Base-by-base conservation (phyloP, 1,140 invertebrate species). In the Drosophila nigromelanica region DNA sequence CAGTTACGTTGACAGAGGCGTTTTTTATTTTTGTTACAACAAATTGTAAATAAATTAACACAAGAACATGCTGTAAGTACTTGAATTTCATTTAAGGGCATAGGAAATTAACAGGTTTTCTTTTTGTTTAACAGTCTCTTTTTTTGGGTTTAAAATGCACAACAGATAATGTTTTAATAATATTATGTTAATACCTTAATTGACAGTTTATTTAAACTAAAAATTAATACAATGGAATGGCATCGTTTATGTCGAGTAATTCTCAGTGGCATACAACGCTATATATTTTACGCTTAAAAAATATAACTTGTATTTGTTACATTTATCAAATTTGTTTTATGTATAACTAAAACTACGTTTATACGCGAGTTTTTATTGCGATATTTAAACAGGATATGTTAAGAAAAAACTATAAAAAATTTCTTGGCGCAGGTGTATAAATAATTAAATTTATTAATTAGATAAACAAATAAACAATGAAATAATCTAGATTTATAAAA, bases 191-290 rank as follows among this genome's bases (percentile, higher is more conserved):
- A 18, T 61, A 15, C 52, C 5, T 62, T 85, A 78, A 85, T 86
- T 78, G 82, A 87, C 70, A 68, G 61, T 48, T 62, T 55, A 59
- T 21, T 21, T 35, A 48, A 78, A 56, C 35, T 59, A 43, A 62
- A 72, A 55, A 30, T 68, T 71, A 78, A 50, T 48, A 47, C 52
- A 47, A 51, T 86, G 81, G 78, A 87, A 86, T 86, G 80, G 80
- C 80, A 85, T 85, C 80, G 80, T 70, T 80, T 85, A 73, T 63
- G 63, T 83, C 15, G 56, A 73, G 76, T 73, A 72, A 71, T 18
- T 70, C 59, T 56, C 40, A 59, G 62, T 63, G 51, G 48, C 64
- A 66, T 74, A 66, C 40, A 50, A 76, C 55, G 18, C 70, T 72
- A 72, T 30, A 76, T 21, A 42, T 78, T 78, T 71, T 58, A 78